Percentiles rank a stretch among this genome's conserved stretches.
phyloP scores from a whole-genome alignment of 2,113 vertebrate species.

The Rhegmatorhina hoffmannsi region DNA sequence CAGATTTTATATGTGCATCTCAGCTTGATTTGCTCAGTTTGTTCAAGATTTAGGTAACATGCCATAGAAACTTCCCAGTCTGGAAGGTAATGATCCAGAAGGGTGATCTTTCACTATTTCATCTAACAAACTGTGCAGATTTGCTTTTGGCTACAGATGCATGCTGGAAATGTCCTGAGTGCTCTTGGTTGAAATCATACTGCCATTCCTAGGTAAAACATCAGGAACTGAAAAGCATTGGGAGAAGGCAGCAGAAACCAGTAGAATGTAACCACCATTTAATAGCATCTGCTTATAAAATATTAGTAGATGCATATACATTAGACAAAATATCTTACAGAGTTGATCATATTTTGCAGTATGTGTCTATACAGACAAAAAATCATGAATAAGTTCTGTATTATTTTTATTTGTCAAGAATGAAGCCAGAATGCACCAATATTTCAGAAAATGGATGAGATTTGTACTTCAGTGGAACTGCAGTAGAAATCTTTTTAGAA shows the following conservation, averaged over 20 bases:
- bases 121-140: not conserved
- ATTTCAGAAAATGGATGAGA: not conserved
- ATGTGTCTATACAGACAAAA: not conserved
- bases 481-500: not conserved
- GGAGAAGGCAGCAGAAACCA: not conserved
- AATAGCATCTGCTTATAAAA: not conserved
- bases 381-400: not conserved
- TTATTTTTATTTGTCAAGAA: not conserved
- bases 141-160: not conserved
- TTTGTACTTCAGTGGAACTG: not conserved
- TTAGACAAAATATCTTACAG: not conserved
- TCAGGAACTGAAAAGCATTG: not conserved
- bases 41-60: not conserved
- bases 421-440: not conserved
- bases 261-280: not conserved
- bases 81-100: slow-evolving; percentile 35
- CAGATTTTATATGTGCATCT: slow-evolving; percentile 30
- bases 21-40: slow-evolving; percentile 2
- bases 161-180: not conserved
- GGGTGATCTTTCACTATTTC: not conserved
- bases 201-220: not conserved
- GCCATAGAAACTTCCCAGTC: not conserved
- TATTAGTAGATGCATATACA: not conserved
- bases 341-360: not conserved
- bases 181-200: not conserved